Base-by-base conservation (phyloP, 2,888 invertebrate genomes). In the Tachina grossa region DNA sequence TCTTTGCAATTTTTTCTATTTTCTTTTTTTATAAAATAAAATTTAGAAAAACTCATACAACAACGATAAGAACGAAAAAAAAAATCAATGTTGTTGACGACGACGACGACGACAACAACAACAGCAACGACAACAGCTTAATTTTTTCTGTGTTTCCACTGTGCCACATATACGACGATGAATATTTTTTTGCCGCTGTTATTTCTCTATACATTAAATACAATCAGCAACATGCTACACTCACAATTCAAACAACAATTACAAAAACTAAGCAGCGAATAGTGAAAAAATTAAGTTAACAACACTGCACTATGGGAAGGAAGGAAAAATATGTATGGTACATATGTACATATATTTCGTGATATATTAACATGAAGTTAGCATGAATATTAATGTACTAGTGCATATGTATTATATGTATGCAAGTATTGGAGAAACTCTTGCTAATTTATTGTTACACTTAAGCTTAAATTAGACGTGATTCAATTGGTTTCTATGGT, bases 11-110 rank as follows among this genome's bases (percentile, higher is more conserved):
- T 61, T 66, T 63, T 55, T 45, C 8, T 45, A 13, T 43, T 61
- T 41, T 31, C 47, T 22, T 16, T n/a, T 49, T 80, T 65, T 74
- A 49, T 39, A 65, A 83, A 83, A 83, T 72, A 83, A 78, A 72
- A 76, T 83, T 83, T 83, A 78, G 77, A 78, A 83, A 83, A 83
- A 65, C 71, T 76, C 13, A 69, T 75, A 75, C 68, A 53, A 68
- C 66, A 84, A 74, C 53, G 22, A 79, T 45, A 74, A 72, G n/a
- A 45, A 65, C 19, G 31, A n/a, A 61, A 51, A 75, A n/a, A 31
- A 84, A 76, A 66, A 76, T 72, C 79, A 76, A 80, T 61, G 55
- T 47, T 80, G 57, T 84, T 65, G 71, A 71, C 51, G 76, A 75
- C 63, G 13, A 69, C 71, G 11, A 49, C 68, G 22, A 31, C 31